Evolutionary conservation across 2,797 vertebrate species (phyloP).

Genomic region (Cercopithecus petaurista): DNA sequence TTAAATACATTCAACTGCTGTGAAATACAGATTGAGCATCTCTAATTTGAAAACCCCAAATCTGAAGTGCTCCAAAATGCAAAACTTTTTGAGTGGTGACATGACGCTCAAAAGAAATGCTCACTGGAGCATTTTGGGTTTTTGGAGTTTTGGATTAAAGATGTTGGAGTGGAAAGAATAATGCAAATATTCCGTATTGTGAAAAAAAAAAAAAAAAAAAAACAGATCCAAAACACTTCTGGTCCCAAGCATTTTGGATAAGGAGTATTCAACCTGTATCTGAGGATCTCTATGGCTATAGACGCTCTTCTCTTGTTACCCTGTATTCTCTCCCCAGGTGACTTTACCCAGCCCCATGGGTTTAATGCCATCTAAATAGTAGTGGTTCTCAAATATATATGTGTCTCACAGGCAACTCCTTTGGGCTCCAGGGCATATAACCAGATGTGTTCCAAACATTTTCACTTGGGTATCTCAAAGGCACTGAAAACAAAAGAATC

Average conservation of each 20-base stretch:
- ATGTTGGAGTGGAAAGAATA: not conserved
- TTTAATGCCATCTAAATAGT: not conserved
- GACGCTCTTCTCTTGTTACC: not conserved
- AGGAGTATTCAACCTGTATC: not conserved
- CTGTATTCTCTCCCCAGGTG: not conserved
- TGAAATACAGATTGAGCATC: not conserved
- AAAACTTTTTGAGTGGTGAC: not conserved
- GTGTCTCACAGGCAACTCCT: not conserved
- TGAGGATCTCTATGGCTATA: not conserved
- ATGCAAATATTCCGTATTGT: not conserved
- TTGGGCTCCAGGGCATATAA: not conserved
- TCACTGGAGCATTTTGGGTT: not conserved
- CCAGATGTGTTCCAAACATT: not conserved
- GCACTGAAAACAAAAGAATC: not conserved
- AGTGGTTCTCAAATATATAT: not conserved
- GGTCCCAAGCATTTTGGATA: not conserved
- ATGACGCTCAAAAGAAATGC: not conserved
- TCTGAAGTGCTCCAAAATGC: not conserved
- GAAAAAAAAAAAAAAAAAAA: not conserved
- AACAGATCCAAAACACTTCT: not conserved
- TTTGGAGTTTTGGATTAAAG: not conserved
- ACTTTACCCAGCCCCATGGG: not conserved
- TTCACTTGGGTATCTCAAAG: not conserved
- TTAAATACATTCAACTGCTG: not conserved
- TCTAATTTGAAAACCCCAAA: not conserved